Base-by-base conservation (phyloP, 2,888 invertebrate species). In the Tachystola acroxantha region DNA sequence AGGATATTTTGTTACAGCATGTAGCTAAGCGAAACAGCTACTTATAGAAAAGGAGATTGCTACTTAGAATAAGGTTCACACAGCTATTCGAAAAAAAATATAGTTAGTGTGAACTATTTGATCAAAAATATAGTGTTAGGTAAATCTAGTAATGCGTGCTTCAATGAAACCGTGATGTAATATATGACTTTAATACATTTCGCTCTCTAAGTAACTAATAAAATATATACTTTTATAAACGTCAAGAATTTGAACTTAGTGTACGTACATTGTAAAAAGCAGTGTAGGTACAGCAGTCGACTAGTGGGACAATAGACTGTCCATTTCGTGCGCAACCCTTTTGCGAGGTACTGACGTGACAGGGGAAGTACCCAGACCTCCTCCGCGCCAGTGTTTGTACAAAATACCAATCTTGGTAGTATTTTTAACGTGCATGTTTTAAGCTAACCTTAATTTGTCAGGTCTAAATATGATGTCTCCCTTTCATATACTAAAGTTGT, bases 191-290 rank as follows among this genome's bases (percentile, higher is more conserved):
- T 57, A 62, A 65, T 64, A 72, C 67, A 64, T 67, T 48, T 60
- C 54, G 54, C 57, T 61, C 9, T 22, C 71, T 77, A 66, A 57
- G 50, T 73, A 70, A 72, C 66, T 71, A 72, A 73, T 77, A 78
- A 81, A 81, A 79, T 80, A 84, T 79, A 74, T 46, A 43, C 28
- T 65, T 66, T 20, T 67, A 59, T 66, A 73, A 77, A 80, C 74
- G 73, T 74, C 71, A 66, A 78, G 75, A 79, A 68, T 76, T 77
- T 72, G 68, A 82, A 81, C 74, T 76, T 77, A 80, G 67, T 67
- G 71, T 80, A 78, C 64, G 67, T 76, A 70, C 55, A 54, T 62
- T 53, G 51, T 58, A 58, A 53, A 49, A 85, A 85, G 85, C 85
- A 75, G 80, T 81, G 57, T 85, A n/a, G n/a, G n/a, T n/a, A 85